These are phyloP conservation scores for Nephrotoma guestfalica DNA, from an alignment of 2,888 invertebrate species.

Conservation along the genomic window DNA sequence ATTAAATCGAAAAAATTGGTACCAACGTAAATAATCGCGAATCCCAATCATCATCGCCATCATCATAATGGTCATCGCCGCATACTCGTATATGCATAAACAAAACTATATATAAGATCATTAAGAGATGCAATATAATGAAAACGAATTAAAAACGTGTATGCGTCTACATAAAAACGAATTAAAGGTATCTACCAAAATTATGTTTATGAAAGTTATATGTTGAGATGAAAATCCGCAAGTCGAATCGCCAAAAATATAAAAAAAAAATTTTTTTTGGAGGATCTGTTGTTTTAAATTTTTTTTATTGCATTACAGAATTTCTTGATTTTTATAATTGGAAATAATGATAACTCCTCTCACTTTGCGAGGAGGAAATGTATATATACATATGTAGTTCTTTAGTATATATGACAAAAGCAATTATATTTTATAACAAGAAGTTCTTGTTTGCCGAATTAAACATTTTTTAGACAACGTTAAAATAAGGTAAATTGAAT, in stretches of 20 bases:
- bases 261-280: background rate
- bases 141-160: background rate
- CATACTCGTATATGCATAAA: background rate
- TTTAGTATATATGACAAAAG: background rate
- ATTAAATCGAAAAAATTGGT: background rate
- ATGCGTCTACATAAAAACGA: background rate
- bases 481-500: background rate
- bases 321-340: background rate
- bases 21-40: background rate
- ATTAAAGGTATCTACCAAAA: background rate
- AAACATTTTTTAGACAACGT: background rate
- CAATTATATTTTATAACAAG: background rate
- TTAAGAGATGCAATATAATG: background rate
- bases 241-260: background rate
- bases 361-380: background rate
- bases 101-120: background rate
- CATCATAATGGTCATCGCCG: background rate
- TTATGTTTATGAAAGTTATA: background rate
- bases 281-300: background rate
- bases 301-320: background rate
- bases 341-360: background rate
- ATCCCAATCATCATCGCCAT: background rate
- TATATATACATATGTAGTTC: background rate
- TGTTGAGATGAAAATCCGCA: background rate
- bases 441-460: background rate